Percentiles rank a stretch among this genome's conserved stretches.
Evolutionary conservation across 2,888 invertebrate species (phyloP).

Genomic region (Nephrotoma guestfalica): DNA sequence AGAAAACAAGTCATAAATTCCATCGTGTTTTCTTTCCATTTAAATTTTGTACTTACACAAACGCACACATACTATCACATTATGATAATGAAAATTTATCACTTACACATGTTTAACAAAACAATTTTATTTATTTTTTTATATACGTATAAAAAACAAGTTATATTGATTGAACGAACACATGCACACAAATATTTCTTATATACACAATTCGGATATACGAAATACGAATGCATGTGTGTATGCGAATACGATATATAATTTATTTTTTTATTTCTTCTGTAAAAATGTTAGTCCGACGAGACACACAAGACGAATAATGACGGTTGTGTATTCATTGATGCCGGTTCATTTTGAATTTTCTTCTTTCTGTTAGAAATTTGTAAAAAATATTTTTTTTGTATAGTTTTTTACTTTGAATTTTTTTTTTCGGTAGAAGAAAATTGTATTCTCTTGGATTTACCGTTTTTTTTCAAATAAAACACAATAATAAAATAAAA

Average conservation of each 20-base stretch:
- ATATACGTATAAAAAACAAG: background rate
- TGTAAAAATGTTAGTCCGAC: background rate
- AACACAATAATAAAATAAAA: background rate
- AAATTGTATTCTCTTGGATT: background rate
- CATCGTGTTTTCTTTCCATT: background rate
- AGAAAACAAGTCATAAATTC: background rate
- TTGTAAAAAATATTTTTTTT: background rate
- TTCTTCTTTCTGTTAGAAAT: background rate
- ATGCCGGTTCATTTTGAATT: constrained; percentile 1
- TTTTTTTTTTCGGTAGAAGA: background rate
- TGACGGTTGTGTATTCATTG: constrained; percentile 2
- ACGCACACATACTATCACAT: background rate
- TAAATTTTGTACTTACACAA: background rate
- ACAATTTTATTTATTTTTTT: background rate
- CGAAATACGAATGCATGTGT: background rate
- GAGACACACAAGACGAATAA: background rate
- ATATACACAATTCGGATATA: background rate
- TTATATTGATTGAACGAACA: background rate
- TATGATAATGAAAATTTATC: background rate
- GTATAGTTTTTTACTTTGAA: background rate
- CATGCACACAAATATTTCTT: background rate
- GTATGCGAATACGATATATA: background rate
- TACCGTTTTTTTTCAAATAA: background rate
- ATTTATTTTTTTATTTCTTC: background rate
- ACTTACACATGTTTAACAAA: background rate